Base-by-base conservation (phyloP, 2,797 vertebrate species). In the Danio jaintianensis region DNA sequence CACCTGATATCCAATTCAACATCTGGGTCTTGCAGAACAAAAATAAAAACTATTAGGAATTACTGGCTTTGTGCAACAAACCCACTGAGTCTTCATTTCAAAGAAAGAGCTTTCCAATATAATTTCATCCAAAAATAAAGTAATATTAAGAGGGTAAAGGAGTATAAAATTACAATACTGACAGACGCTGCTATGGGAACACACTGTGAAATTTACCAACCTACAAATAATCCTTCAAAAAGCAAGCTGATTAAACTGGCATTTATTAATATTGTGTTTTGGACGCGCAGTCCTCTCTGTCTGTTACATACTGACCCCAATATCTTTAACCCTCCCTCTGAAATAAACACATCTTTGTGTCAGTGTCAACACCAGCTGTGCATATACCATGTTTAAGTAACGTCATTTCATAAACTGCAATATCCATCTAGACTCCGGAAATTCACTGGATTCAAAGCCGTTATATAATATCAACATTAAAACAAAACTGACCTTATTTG, bases 211-310 rank as follows among this genome's bases (percentile, higher is more conserved):
- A 66, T 61, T 84, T 40, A 29, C 3, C 53, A 42, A 62, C 58
- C 79, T 68, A 77, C 81, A 84, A 81, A 78, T 84, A 84, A 84
- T 74, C 83, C 69, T 78, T 56, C 0, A 63, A 40, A 73, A 63
- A 52, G 29, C 77, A 76, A 68, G 38, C 83, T 81, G 78, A 84
- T 84, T 84, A 81, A 81, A 81, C 52, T 20, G n/a, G 2, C 10
- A 38, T 68, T 63, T 69, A 78, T 78, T 78, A 81, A 84, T 72
- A 84, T 64, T 81, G 64, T 52, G 59, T 67, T 75, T 64, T 66
- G 63, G 73, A 83, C 6, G 58, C 29, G 18, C 42, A 45, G 43
- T 22, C 15, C 40, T 73, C 68, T 68, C 83, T 69, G 79, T 58
- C 69, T 42, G 50, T 50, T 11, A 80, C 52, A 64, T 42, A 38